Base-by-base conservation (phyloP, 2,797 vertebrate species). In the Gymnoscopelus braueri region DNA sequence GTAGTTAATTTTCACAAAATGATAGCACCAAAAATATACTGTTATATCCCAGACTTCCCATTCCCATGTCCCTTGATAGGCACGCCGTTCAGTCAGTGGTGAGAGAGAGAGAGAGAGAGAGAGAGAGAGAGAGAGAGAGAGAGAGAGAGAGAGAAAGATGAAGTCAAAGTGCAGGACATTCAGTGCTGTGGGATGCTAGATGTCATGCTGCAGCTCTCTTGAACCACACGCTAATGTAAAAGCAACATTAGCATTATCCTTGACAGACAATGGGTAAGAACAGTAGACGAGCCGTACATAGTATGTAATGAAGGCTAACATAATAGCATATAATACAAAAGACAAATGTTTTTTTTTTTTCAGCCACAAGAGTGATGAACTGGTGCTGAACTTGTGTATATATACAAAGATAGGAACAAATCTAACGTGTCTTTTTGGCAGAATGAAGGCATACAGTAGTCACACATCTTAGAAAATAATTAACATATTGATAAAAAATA, bases 21-120 rank as follows among this genome's bases (percentile, higher is more conserved):
- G 19, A 19, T 19, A 19, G 19, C 19, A 19, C 19, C 19, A 19
- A 19, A 19, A 19, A 19, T 19, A 19, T 19, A 19, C 19, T 19
- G 19, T 19, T 19, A 19, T 19, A 19, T 78, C 80, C 84, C 81
- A 83, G 64, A 70, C 63, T 56, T 70, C 68, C 84, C 80, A 44
- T 60, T 66, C 74, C 68, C 2, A 24, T 82, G 67, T 78, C 72
- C 74, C 60, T 70, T 69, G 78, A 87, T 82, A 93, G 93, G 92
- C 90, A 93, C 90, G 82, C 73, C 79, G 78, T 77, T 19, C 19
- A 19, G 19, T 79, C 32, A 79, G 67, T 76, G 57, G 74, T 74
- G 24, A 79, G 32, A 49, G 44, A 61, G 15, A 63, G 1, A 57
- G 26, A 44, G 15, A 60, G 44, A 58, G 58, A 70, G 50, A 73